Evolutionary conservation across 1,140 invertebrate genomes (phyloP), one percentile per base, ranked within the genome.

Genomic region (Thalassaphorura encarpata): DNA sequence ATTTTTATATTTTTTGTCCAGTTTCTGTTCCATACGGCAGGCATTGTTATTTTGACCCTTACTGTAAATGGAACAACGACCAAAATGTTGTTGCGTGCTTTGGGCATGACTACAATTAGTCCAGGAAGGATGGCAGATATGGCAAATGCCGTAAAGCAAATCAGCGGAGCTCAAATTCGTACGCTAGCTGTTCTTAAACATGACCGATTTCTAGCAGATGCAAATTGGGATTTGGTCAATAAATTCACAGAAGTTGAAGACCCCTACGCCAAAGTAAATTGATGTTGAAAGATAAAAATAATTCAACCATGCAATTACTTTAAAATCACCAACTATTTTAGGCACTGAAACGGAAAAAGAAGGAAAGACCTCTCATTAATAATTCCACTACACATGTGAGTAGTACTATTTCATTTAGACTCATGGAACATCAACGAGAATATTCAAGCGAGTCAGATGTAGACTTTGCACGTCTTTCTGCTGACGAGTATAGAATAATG

Each of bases 11-110:
- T 36, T 26, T 27, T 54, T 50, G 54, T 67, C 19, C 58, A 75
- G 71, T 67, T 75, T 29, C 56, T 75, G 6, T 68, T 75, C 39
- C 72, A 75, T 64, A 69, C 71, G 0, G 70, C 71, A 11, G 71
- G 71, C 1, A 70, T 74, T 33, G 73, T 76, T 6, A 67, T 36
- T 36, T 36, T 73, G 15, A 75, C 73, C 5, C 54, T 75, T 23
- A 36, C 73, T 1, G 60, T 75, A 5, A 76, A 76, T 62, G 73
- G 70, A 11, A 69, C 73, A 8, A 75, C 74, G 3, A 70, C 70
- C 6, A 66, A 66, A 47, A 54, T 56, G 16, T 51, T 75, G 0
- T 65, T 76, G 1, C 66, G 69, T 47, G 39, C 69, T 21, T 54
- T 76, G 28, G 71, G 72, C n/a, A 67, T 75, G 65, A 73, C 68